phyloP scores from a whole-genome alignment of 1,140 invertebrate genomes.

The Schlechtendalia chinensis region DNA sequence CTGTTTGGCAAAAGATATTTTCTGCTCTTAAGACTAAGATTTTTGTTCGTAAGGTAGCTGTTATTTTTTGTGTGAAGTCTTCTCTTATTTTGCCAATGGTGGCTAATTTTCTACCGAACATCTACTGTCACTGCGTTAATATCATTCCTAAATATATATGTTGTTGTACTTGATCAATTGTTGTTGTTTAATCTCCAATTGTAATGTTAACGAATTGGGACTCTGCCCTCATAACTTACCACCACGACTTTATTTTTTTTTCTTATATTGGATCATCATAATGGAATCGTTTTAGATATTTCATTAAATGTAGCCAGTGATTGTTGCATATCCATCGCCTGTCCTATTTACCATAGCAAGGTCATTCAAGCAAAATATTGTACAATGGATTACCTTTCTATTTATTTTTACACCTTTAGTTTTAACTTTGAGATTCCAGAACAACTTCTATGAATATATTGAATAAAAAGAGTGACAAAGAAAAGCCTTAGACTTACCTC shows the following conservation, averaged over 20 bases:
- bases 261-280: not conserved
- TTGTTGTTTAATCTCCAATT: not conserved
- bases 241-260: not conserved
- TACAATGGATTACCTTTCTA: slow-evolving; percentile 3
- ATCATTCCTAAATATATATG: slow-evolving; percentile 14
- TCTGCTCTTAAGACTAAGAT: too few relatives aligned
- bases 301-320: slow-evolving; percentile 7
- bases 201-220: not conserved
- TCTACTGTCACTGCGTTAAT: slow-evolving; percentile 10
- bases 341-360: slow-evolving; percentile 6
- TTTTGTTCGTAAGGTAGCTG: too few relatives aligned
- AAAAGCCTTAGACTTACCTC: slow-evolving; percentile 54
- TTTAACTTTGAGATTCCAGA: slow-evolving; percentile 9
- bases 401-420: too few relatives aligned
- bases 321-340: too few relatives aligned
- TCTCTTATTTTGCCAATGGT: too few relatives aligned
- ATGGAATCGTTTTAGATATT: not conserved
- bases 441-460: slow-evolving; percentile 52
- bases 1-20: too few relatives aligned
- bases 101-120: too few relatives aligned
- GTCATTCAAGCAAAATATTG: slow-evolving; percentile 23
- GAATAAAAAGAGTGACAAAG: too few relatives aligned
- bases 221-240: too few relatives aligned
- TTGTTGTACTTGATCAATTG: slow-evolving; percentile 4
- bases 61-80: too few relatives aligned